A percentile compares a stretch with the other conserved stretches of the same genome.
These are phyloP conservation scores for Eurystomus glaucurus DNA, from an alignment of 2,797 vertebrate genomes.

Conservation along the genomic window DNA sequence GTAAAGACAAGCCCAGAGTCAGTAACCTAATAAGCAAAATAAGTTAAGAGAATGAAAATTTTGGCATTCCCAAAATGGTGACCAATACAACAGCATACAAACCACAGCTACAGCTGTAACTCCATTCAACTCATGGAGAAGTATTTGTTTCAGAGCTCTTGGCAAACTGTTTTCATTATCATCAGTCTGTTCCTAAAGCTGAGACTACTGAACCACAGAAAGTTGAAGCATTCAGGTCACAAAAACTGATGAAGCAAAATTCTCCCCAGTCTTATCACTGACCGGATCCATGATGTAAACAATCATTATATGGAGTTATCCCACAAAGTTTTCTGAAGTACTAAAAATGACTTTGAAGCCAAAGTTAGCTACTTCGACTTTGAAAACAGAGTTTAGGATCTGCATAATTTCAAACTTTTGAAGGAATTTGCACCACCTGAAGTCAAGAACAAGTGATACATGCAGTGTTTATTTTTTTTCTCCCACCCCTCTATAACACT, in stretches of 20 bases:
- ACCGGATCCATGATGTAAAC: neutral
- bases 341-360: neutral
- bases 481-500: neutral
- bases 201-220: neutral
- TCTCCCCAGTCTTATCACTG: neutral
- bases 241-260: neutral
- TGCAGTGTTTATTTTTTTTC: neutral
- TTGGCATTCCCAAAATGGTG: neutral
- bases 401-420: neutral
- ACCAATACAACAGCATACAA: neutral
- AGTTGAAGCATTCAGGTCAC: neutral
- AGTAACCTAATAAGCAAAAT: constrained; percentile 85
- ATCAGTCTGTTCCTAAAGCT: neutral
- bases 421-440: neutral
- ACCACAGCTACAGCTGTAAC: neutral
- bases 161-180: neutral
- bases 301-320: neutral
- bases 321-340: neutral
- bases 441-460: neutral
- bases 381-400: neutral
- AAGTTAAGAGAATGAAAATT: neutral
- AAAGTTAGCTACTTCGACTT: neutral
- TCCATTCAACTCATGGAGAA: neutral
- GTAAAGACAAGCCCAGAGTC: constrained; percentile 92
- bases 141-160: neutral